Base-by-base conservation (phyloP, 2,888 invertebrate genomes). In the Platynereis dumerilii region DNA sequence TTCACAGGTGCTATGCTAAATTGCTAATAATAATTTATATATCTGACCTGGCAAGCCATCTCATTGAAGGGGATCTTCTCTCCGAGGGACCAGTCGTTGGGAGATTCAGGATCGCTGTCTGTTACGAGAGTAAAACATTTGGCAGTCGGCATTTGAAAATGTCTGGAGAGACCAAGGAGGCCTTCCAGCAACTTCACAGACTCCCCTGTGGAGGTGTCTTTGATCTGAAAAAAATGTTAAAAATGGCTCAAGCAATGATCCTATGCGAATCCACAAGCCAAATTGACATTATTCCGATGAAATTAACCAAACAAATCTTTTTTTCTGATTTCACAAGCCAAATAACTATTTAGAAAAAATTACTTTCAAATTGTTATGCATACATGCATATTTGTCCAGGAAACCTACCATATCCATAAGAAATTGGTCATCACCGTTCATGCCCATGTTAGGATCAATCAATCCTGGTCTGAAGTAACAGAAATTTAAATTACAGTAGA, bases 401-500 rank as follows among this genome's bases (percentile, higher is more conserved):
- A n/a, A n/a, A 34, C 34, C 12, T 12, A 34, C 34, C 52, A 52
- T 20, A 22, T 52, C 52, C 20, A 52, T 22, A 52, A 52, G 7
- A 52, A 52, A 52, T 52, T n/a, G 24, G 52, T 52, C 52, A 52
- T 52, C 52, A 10, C 52, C n/a, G 17, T 52, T 69, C 26, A 71
- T 70, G 64, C 75, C 67, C 24, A 76, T 82, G 10, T 83, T 82
- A 0, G 85, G 83, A 74, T 87, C 87, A 62, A 86, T 83, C 68
- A 86, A 83, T 24, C 87, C 87, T 60, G 86, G 86, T 65, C 86
- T 86, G 69, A 29, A 75, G 71, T 20, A 70, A 10, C 54, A 15
- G 42, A n/a, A 55, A 26, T 7, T 55, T 17, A 26, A 24, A 55
- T 7, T 34, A 34, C 34, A 34, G 12, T 7, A 7, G 12, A 34